Evolutionary conservation across 2,113 vertebrate genomes (phyloP), one percentile per base, ranked within the genome.

Genomic region (Pleuronectes platessa): DNA sequence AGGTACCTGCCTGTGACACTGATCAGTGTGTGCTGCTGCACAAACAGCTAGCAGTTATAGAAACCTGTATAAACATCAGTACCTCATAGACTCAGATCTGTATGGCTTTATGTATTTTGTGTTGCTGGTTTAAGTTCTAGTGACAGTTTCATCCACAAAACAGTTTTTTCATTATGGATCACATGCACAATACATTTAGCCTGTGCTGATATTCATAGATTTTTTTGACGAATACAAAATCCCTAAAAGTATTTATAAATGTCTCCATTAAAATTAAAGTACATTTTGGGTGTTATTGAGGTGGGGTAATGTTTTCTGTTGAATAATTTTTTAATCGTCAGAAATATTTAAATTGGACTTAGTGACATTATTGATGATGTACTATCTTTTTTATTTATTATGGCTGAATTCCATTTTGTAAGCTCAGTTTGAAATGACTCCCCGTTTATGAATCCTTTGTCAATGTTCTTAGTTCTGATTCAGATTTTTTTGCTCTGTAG

Each of bases 1-100:
- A 99, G 96, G 98, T 99, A 95, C 76, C n/a, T 23, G 21, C 31
- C 7, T 24, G 42, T 45, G 27, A 49, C 63, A 59, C n/a, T 6
- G 49, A 37, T 10, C 35, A 37, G 9, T 20, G 49, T 53, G 18
- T 54, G 51, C 23, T 18, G 24, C 70, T 54, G 40, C 23, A 0
- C 21, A 18, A 63, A 62, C 15, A 47, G 24, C 24, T 56, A 60
- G 53, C 56, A 45, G 42, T 15, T 63, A 12, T 63, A 42, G n/a
- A 42, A 42, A 42, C 35, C 20, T 15, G n/a, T 45, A 51, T 51
- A 18, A 18, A 18, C 4, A 6, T 20, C 6, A 51, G 31, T 31
- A 6, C 42, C 42, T 45, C 13, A 45, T 10, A 45, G 42, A 45
- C 42, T 13, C 13, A 45, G 42, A 45, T 51, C 47, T 17, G 1